phyloP scores from a whole-genome alignment of 2,888 invertebrate species.

The Ypsolopha scabrella region DNA sequence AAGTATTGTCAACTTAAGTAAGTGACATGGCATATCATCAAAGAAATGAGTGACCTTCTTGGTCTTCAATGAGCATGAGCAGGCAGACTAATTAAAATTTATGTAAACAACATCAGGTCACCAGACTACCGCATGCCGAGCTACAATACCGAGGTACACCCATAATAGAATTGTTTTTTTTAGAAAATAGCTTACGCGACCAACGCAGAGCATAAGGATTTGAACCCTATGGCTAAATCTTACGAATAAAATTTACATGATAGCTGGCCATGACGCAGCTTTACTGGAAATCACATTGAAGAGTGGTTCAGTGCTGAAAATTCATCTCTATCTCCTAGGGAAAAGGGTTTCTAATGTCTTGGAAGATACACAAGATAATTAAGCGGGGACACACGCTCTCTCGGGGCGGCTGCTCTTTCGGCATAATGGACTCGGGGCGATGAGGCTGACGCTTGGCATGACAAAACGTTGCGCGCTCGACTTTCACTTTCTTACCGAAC shows the following conservation, averaged over 20 bases:
- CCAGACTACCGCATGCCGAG: constrained; percentile 44
- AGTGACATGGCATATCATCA: too few species aligned
- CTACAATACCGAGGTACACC: constrained; percentile 40
- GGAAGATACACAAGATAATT: constrained; percentile 30
- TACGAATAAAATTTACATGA: constrained; percentile 18
- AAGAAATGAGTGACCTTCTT: constrained; percentile 5
- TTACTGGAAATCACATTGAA: constrained; percentile 27
- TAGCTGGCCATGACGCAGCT: constrained; percentile 17
- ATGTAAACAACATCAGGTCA: constrained; percentile 51
- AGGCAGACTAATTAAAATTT: constrained; percentile 33
- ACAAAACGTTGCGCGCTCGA: constrained; percentile 52
- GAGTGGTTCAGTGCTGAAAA: constrained; percentile 19
- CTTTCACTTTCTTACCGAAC: constrained; percentile 51
- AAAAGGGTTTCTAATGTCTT: constrained; percentile 12
- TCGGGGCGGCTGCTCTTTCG: constrained; percentile 66
- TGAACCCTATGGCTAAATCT: background rate
- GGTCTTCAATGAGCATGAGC: constrained; percentile 15
- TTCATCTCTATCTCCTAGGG: constrained; percentile 20
- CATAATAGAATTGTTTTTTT: constrained; percentile 36
- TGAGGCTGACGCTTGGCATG: constrained; percentile 46
- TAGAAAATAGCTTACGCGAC: constrained; percentile 22
- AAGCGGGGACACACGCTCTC: constrained; percentile 59
- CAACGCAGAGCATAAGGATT: constrained; percentile 5
- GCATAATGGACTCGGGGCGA: constrained; percentile 63
- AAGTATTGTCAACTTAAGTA: too few species aligned